Evolutionary conservation across 2,113 vertebrate genomes (phyloP).

Genomic region (Felis catus): DNA sequence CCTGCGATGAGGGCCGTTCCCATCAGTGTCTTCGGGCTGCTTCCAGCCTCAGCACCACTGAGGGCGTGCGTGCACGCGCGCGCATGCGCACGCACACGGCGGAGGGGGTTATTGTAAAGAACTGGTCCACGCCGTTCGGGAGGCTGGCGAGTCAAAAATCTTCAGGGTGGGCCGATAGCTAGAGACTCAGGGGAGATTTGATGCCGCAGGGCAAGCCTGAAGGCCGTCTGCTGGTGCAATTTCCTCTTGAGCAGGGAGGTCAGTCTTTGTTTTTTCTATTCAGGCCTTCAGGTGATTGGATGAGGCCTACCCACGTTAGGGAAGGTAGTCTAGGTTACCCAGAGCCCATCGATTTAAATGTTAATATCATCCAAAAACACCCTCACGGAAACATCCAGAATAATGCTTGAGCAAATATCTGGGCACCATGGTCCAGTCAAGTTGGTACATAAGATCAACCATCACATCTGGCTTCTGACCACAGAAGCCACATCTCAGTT

Average conservation of each 20-base stretch:
- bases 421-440: background rate
- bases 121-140: background rate
- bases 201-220: background rate
- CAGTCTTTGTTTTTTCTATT: background rate
- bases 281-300: background rate
- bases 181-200: background rate
- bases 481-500: background rate
- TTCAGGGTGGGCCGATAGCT: rapidly evolving
- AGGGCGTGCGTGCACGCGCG: background rate
- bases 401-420: background rate
- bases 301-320: background rate
- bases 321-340: background rate
- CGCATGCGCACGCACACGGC: background rate
- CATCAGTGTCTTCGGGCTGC: background rate
- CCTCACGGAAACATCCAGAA: background rate
- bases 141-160: background rate
- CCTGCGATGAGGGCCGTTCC: background rate
- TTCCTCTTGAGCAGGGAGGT: background rate
- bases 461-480: background rate
- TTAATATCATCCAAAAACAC: background rate
- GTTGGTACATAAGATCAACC: background rate
- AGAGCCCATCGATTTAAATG: background rate
- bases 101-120: background rate
- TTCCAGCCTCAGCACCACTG: background rate
- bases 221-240: background rate